These are phyloP conservation scores for Helleia helle DNA, from an alignment of 2,888 invertebrate genomes.

Conservation along the genomic window DNA sequence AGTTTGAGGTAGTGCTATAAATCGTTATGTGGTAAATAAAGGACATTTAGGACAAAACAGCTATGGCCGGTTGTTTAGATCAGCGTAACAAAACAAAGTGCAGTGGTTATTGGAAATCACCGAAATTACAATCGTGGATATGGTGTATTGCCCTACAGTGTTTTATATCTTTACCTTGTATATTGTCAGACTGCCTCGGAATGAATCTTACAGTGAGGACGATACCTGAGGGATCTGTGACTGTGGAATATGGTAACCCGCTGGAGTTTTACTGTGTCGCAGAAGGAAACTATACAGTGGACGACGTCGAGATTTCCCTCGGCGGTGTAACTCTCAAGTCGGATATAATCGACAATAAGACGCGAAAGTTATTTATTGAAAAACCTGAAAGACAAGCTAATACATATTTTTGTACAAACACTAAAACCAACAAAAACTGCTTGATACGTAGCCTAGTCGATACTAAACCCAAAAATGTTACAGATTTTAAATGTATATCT, in stretches of 20 bases:
- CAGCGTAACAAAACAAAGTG: slow-evolving; percentile 40
- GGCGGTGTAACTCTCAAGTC: slow-evolving; percentile 35
- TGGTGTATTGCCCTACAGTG: slow-evolving; percentile 50
- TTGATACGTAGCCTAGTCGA: slow-evolving; percentile 52
- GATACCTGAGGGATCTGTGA: slow-evolving; percentile 71
- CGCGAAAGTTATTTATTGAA: slow-evolving; percentile 71
- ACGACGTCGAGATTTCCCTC: slow-evolving; percentile 56
- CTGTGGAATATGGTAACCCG: slow-evolving; percentile 73
- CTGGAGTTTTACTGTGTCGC: slow-evolving; percentile 78
- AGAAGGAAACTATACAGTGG: slow-evolving; percentile 41
- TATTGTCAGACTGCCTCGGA: slow-evolving; percentile 44
- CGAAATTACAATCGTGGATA: slow-evolving; percentile 46
- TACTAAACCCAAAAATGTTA: slow-evolving; percentile 75
- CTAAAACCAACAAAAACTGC: slow-evolving; percentile 36
- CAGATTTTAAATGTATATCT: slow-evolving; percentile 82
- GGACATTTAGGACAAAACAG: slow-evolving; percentile 30
- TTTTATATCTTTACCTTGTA: slow-evolving; percentile 47
- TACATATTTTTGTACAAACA: slow-evolving; percentile 71
- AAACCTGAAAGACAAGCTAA: slow-evolving; percentile 66
- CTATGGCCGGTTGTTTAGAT: slow-evolving; percentile 46
- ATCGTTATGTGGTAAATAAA: slow-evolving; percentile 46
- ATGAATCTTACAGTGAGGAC: slow-evolving; percentile 45
- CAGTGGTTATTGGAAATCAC: slow-evolving; percentile 38
- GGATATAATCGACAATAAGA: slow-evolving; percentile 75
- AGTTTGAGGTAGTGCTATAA: slow-evolving; percentile 32